A percentile compares a stretch with the other conserved stretches of the same genome.
These are phyloP conservation scores for Pseudopleuronectes americanus DNA, from an alignment of 2,797 vertebrate genomes.

Conservation along the genomic window DNA sequence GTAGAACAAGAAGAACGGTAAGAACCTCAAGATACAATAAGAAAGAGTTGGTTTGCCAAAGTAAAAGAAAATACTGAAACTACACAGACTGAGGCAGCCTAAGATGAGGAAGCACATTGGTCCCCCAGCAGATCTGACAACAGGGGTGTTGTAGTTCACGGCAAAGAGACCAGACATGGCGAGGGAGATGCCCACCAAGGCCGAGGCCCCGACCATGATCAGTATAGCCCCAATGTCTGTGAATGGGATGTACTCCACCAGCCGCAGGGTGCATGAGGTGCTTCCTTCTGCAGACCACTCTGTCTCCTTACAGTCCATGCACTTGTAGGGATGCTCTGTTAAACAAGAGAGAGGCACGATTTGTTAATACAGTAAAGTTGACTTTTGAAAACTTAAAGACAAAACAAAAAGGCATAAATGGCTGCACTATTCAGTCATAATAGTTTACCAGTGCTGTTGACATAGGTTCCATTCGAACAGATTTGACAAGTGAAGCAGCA, in stretches of 20 bases:
- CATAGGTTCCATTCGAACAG: slow-evolving; percentile 76
- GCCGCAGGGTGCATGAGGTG: slow-evolving; percentile 77
- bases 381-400: neutral
- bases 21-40: slow-evolving; percentile 75
- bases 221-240: slow-evolving; percentile 67
- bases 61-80: slow-evolving; percentile 81
- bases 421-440: too few species aligned
- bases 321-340: slow-evolving; percentile 68
- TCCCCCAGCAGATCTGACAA: slow-evolving; percentile 88
- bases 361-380: neutral
- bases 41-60: slow-evolving; percentile 78
- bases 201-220: slow-evolving; percentile 58
- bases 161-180: slow-evolving; percentile 79
- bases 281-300: slow-evolving; percentile 85
- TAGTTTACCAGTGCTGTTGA: slow-evolving; percentile 75
- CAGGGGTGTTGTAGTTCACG: slow-evolving; percentile 80
- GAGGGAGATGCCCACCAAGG: slow-evolving; percentile 71
- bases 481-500: slow-evolving; percentile 85
- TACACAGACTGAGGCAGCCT: slow-evolving; percentile 73
- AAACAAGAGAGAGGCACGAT: slow-evolving; percentile 7
- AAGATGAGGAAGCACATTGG: slow-evolving; percentile 88
- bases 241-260: slow-evolving; percentile 77
- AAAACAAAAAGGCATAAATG: too few species aligned
- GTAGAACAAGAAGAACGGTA: slow-evolving; percentile 80
- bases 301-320: slow-evolving; percentile 69